These are phyloP conservation scores for Octonoba sinensis DNA, from an alignment of 2,888 invertebrate genomes.

Conservation along the genomic window DNA sequence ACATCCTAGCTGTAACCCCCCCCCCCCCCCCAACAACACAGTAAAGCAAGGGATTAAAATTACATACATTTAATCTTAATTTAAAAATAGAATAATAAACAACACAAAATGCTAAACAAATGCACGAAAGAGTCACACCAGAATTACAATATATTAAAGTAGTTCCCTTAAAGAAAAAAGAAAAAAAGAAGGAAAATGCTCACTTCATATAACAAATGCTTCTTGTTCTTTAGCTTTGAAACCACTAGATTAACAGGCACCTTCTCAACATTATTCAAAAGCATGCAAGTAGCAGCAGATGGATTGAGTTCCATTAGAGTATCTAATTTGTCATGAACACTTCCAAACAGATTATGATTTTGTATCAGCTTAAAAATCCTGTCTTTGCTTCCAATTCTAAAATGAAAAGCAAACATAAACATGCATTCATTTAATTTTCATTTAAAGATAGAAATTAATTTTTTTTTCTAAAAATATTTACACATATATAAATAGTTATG, in stretches of 20 bases:
- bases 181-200: conserved; percentile 66
- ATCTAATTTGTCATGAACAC: conserved; percentile 88
- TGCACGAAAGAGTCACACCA: no score
- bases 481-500: no score
- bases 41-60: no score
- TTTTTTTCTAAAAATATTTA: no score
- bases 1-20: no score
- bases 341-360: conserved; percentile 84
- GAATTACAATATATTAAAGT: no score
- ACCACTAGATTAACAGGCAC: conserved; percentile 86
- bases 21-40: no score
- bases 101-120: no score
- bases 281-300: conserved; percentile 84
- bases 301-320: conserved; percentile 89
- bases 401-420: conserved; percentile 31
- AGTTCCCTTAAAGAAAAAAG: no score
- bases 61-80: no score
- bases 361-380: conserved; percentile 87
- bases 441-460: no score
- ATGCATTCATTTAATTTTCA: not conserved
- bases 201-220: conserved; percentile 82
- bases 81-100: no score
- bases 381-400: conserved; percentile 85
- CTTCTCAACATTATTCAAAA: conserved; percentile 79
- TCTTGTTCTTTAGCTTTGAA: conserved; percentile 81